Percentiles rank a stretch among this genome's conserved stretches.
phyloP scores from a whole-genome alignment of 2,113 vertebrate genomes.

The Phycodurus eques region DNA sequence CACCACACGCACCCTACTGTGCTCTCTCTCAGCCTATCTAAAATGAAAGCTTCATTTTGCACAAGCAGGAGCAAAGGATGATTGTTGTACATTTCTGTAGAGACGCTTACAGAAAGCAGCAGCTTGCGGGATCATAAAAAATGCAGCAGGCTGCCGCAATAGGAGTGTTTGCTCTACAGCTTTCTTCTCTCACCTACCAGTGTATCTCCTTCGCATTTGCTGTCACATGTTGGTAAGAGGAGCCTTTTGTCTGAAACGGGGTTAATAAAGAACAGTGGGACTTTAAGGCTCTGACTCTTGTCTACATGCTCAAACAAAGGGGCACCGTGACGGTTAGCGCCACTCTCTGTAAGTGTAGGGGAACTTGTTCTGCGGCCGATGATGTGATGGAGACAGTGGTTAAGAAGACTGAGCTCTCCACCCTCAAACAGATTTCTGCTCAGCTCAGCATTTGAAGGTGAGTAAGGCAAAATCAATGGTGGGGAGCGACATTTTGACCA shows the following conservation, averaged over 20 bases:
- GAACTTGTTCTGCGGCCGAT: constrained; percentile 59
- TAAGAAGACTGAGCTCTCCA: constrained; percentile 63
- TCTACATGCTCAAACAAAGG: constrained; percentile 11
- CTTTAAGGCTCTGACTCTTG: constrained; percentile 34
- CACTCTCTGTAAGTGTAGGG: constrained; percentile 35
- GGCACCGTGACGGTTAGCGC: constrained; percentile 3
- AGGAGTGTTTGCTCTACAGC: constrained; percentile 4
- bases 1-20: neutral
- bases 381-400: constrained; percentile 61
- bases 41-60: constrained; percentile 1
- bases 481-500: neutral
- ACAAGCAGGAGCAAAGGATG: constrained; percentile 21
- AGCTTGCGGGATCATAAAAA: constrained; percentile 22
- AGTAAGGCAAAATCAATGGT: neutral
- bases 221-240: constrained; percentile 19
- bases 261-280: constrained; percentile 3
- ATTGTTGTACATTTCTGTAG: constrained; percentile 2
- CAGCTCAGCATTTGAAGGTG: constrained; percentile 10
- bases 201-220: constrained; percentile 33
- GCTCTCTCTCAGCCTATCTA: neutral
- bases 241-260: constrained; percentile 26
- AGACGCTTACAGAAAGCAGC: constrained; percentile 9
- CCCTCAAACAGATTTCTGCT: constrained; percentile 27
- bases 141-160: constrained; percentile 24
- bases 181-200: constrained; percentile 60